Conservation (phyloP, 92 coral and sea anemone genomes). For the Micromussa lordhowensis region DNA sequence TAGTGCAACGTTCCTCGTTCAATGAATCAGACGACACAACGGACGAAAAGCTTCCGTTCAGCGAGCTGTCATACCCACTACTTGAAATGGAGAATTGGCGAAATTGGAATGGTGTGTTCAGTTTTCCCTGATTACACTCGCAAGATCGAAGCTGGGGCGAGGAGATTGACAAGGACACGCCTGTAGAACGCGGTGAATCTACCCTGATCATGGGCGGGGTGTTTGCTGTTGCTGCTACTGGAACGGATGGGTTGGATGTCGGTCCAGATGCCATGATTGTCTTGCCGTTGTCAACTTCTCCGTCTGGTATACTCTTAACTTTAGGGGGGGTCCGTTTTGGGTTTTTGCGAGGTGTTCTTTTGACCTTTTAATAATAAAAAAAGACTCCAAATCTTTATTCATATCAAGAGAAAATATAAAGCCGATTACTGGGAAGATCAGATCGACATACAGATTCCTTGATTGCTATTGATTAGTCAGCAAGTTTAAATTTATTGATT, state of each 20-base stretch:
- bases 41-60: constrained; percentile 27
- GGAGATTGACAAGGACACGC: not conserved
- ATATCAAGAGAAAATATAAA: not conserved
- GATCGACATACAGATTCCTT: no score
- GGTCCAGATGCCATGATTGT: not conserved
- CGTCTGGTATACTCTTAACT: not conserved
- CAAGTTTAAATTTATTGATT: no score
- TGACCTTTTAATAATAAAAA: not conserved
- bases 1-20: not conserved
- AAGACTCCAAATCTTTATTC: no score
- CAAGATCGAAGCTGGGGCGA: not conserved
- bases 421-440: not conserved
- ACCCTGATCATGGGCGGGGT: not conserved
- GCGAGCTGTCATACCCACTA: constrained; percentile 45
- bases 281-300: not conserved
- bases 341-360: constrained; percentile 4
- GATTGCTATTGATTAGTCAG: no score
- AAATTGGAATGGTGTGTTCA: not conserved
- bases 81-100: constrained; percentile 33
- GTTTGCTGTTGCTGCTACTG: constrained; percentile 5
- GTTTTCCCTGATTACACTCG: constrained; percentile 12
- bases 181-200: not conserved
- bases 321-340: constrained; percentile 7
- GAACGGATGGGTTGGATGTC: constrained; percentile 8
- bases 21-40: constrained; percentile 2